Percentiles rank a stretch among this genome's conserved stretches.
phyloP scores from a whole-genome alignment of 2,888 invertebrate species.

The Zaprionus bogoriensis region DNA sequence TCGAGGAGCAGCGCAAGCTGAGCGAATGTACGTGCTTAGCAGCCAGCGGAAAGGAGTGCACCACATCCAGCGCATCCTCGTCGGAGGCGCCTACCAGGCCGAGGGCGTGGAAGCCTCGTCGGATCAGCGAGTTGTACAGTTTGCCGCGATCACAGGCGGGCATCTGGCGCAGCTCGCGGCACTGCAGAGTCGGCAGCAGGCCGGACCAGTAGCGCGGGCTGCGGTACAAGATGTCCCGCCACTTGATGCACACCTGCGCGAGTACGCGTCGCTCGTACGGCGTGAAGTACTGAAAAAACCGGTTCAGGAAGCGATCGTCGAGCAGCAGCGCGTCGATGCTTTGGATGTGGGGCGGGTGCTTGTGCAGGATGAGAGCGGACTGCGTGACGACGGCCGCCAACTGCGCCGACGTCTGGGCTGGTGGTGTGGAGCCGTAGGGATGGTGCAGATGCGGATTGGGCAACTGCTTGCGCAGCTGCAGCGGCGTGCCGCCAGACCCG shows the following conservation, averaged over 20 bases:
- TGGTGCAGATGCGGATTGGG: constrained; percentile 82
- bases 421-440: constrained; percentile 64
- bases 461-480: constrained; percentile 81
- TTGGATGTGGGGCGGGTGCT: constrained; percentile 85
- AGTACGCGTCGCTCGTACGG: constrained; percentile 90
- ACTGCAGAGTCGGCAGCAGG: constrained; percentile 92
- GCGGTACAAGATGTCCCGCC: constrained; percentile 94
- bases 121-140: constrained; percentile 91
- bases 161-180: constrained; percentile 89
- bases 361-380: constrained; percentile 77
- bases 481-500: constrained; percentile 70
- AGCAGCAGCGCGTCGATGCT: constrained; percentile 90
- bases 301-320: constrained; percentile 92
- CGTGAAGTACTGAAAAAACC: constrained; percentile 92
- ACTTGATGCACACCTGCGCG: constrained; percentile 92
- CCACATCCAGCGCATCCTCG: constrained; percentile 94
- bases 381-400: constrained; percentile 80
- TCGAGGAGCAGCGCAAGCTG: constrained; percentile 93
- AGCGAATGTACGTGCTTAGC: constrained; percentile 93
- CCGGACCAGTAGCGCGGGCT: constrained; percentile 94
- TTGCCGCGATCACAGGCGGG: constrained; percentile 85
- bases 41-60: constrained; percentile 92
- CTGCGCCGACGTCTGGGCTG: constrained; percentile 74
- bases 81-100: constrained; percentile 93
- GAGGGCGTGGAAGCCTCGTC: constrained; percentile 93